Evolutionary conservation across 2,888 invertebrate species (phyloP), one percentile per base, ranked within the genome.

Genomic region (Campopleginae sp.): DNA sequence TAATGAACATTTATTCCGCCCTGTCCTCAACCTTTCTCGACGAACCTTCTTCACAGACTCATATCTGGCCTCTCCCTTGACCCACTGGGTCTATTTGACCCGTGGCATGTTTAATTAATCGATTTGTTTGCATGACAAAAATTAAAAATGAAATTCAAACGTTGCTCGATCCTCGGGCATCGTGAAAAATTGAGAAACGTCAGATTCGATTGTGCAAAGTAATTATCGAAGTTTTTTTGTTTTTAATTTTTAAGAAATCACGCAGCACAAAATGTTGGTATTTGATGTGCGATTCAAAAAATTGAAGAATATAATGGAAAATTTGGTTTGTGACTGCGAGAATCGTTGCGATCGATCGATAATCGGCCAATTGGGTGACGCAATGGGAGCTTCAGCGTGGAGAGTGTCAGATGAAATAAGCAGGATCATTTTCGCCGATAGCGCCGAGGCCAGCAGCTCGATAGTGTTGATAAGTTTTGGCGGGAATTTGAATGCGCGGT

Each of bases 351-450:
- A 54, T 10, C 10, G 2, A 23, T 54, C 0, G 54, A 10, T 23
- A 10, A 23, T n/a, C 33, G 38, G 38, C n/a, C 51, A 12, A 23
- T 46, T n/a, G 5, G 8, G 0, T 23, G 38, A 1, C 19, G 42
- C 5, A 2, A 23, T 7, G 17, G 7, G 23, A 12, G 33, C 31
- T 10, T 68, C 63, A 63, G 42, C 51, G 58, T 48, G 81, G 42
- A 66, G 82, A 65, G 54, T 74, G 89, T 91, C 89, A 93, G 86
- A 92, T 93, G 87, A 92, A 92, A 87, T 92, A 92, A 82, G 91
- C 88, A 68, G 92, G 90, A 88, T 93, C 92, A 84, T 92, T 91
- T 87, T 93, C 92, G 82, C 89, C 89, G 78, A 93, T 93, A 80
- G 90, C 90, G 78, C 92, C 91, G 71, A 93, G 90, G 75, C 89